phyloP scores from a whole-genome alignment of 2,888 invertebrate genomes.

The Xestia rhomboidea region DNA sequence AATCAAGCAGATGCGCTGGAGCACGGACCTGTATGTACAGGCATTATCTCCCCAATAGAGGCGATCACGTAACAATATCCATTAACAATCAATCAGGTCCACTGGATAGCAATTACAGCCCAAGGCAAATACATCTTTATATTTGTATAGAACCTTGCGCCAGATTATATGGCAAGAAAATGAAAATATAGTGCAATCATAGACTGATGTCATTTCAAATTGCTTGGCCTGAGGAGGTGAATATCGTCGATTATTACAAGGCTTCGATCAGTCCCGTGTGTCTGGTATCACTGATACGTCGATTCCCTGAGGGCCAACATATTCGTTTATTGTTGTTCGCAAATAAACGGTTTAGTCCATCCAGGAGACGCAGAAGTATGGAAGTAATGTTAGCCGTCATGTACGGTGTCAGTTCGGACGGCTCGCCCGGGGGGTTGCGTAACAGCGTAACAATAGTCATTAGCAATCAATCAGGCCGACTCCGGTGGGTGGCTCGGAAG shows the following conservation, averaged over 20 bases:
- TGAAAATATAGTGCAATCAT: slow-evolving; percentile 79
- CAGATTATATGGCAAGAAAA: slow-evolving; percentile 73
- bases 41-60: slow-evolving; percentile 70
- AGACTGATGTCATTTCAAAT: slow-evolving; percentile 80
- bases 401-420: slow-evolving; percentile 78
- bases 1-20: slow-evolving; percentile 68
- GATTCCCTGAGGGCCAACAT: slow-evolving; percentile 77
- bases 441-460: slow-evolving; percentile 87
- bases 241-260: slow-evolving; percentile 80
- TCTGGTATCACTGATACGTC: slow-evolving; percentile 80
- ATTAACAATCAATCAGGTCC: slow-evolving; percentile 82
- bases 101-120: slow-evolving; percentile 72
- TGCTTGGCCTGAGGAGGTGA: slow-evolving; percentile 76
- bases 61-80: slow-evolving; percentile 77
- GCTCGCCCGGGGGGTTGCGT: slow-evolving; percentile 79
- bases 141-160: slow-evolving; percentile 68
- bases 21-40: slow-evolving; percentile 54
- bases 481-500: slow-evolving; percentile 80
- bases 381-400: slow-evolving; percentile 80
- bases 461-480: slow-evolving; percentile 87
- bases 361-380: slow-evolving; percentile 76
- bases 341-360: slow-evolving; percentile 77
- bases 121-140: slow-evolving; percentile 71
- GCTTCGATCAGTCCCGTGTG: slow-evolving; percentile 75
- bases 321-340: slow-evolving; percentile 83